Percentiles rank a stretch among this genome's conserved stretches.
Conservation (phyloP, 2,797 vertebrate species). For the Falco naumanni region DNA sequence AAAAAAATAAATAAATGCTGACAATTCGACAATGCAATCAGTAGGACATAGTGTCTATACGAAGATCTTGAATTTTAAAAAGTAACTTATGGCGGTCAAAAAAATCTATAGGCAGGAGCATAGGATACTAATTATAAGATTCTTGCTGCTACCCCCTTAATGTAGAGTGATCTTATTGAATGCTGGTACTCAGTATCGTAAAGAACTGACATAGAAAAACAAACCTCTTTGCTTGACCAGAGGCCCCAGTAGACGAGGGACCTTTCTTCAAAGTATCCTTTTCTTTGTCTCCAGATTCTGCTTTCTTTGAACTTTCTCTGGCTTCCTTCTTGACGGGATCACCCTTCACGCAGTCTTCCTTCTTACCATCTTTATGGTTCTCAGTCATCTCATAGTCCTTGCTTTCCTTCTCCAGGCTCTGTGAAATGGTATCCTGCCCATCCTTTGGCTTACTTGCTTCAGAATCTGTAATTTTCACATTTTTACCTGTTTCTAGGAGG, state of each 20-base stretch:
- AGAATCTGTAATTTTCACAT: constrained; percentile 99
- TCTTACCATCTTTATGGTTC: constrained; percentile 96
- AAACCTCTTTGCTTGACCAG: constrained; percentile 99
- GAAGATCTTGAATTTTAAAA: constrained; percentile 81
- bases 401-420: constrained; percentile 90
- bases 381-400: constrained; percentile 88
- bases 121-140: constrained; percentile 93
- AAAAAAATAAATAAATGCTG: constrained; percentile 89
- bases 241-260: constrained; percentile 96
- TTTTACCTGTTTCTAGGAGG: constrained; percentile 99
- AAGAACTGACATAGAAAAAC: constrained; percentile 99
- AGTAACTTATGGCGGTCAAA: constrained; percentile 90
- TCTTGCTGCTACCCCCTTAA: constrained; percentile 99
- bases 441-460: constrained; percentile 94
- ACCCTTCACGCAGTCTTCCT: constrained; percentile 91
- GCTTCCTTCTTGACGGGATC: constrained; percentile 93
- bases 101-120: constrained; percentile 88
- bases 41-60: constrained; percentile 82
- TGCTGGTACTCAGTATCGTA: constrained; percentile 98
- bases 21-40: constrained; percentile 89
- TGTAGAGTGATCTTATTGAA: constrained; percentile 95
- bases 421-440: constrained; percentile 88
- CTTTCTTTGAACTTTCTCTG: constrained; percentile 96
- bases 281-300: constrained; percentile 98
- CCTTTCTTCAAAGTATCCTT: constrained; percentile 99